Evolutionary conservation across 2,797 vertebrate species (phyloP).

Genomic region (Dallia pectoralis): DNA sequence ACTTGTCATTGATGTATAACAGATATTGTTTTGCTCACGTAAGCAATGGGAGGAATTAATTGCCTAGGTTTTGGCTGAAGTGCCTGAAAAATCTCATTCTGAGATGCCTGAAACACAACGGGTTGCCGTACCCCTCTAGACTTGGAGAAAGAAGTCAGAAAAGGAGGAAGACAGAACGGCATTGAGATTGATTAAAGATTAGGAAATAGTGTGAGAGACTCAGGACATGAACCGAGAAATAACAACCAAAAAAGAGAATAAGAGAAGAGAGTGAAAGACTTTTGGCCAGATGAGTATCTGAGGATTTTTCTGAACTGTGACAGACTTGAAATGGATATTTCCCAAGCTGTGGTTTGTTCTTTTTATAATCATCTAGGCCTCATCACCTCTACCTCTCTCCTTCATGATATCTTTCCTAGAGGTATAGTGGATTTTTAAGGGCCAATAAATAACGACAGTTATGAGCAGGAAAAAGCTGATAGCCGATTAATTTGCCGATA

Average conservation of each 20-base stretch:
- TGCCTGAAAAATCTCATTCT: conserved; percentile 37
- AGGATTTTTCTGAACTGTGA: conserved; percentile 49
- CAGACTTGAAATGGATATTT: conserved; percentile 45
- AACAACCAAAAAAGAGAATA: conserved; percentile 34
- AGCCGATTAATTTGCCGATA: too few relatives aligned
- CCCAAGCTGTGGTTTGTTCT: conserved; percentile 51
- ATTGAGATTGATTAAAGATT: neutral
- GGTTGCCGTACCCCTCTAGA: conserved; percentile 21
- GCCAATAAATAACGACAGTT: too few relatives aligned
- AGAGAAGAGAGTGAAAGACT: conserved; percentile 42
- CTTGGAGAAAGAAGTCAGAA: neutral
- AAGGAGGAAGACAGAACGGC: neutral
- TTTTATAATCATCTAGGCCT: conserved; percentile 43
- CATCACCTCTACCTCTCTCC: neutral
- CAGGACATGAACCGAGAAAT: conserved; percentile 49
- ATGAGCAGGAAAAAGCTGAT: too few relatives aligned
- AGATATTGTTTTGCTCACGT: conserved; percentile 46
- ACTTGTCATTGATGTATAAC: conserved; percentile 45
- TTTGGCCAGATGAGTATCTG: conserved; percentile 43
- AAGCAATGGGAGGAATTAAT: conserved; percentile 56
- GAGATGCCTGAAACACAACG: conserved; percentile 39
- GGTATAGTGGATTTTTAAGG: too few relatives aligned
- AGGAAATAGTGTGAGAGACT: neutral
- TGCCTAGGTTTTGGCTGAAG: conserved; percentile 63
- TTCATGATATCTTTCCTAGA: too few relatives aligned